Evolutionary conservation across 2,888 invertebrate species (phyloP).

Genomic region (Cataglyphis altisquamis): DNA sequence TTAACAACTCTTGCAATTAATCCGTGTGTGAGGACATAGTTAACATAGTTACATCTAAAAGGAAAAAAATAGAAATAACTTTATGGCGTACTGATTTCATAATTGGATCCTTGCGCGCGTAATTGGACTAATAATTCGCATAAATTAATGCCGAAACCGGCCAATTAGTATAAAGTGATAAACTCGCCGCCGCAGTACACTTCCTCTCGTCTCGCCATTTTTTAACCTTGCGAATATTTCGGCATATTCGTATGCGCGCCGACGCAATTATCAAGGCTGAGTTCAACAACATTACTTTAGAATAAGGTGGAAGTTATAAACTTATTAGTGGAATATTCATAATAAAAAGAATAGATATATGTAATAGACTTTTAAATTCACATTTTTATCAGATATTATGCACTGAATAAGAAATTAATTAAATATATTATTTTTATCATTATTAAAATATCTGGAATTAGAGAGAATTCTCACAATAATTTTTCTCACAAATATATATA

Average conservation of each 20-base stretch:
- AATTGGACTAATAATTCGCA: slow-evolving; percentile 53
- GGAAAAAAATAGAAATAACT: slow-evolving; percentile 36
- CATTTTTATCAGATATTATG: slow-evolving; percentile 17
- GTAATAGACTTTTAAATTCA: slow-evolving; percentile 12
- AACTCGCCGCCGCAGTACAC: slow-evolving; percentile 41
- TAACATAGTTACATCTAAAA: slow-evolving; percentile 29
- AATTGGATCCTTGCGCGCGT: slow-evolving; percentile 49
- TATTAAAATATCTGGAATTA: not conserved
- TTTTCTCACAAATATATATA: too few relatives aligned
- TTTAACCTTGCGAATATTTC: slow-evolving; percentile 44
- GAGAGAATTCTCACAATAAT: not conserved
- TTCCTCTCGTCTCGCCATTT: slow-evolving; percentile 42
- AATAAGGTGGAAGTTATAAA: not conserved
- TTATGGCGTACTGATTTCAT: slow-evolving; percentile 56
- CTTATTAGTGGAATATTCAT: not conserved
- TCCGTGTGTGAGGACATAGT: slow-evolving; percentile 22
- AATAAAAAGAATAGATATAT: not conserved
- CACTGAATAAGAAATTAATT: not conserved
- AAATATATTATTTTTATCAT: not conserved
- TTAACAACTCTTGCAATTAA: slow-evolving; percentile 67
- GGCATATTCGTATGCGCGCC: slow-evolving; percentile 10
- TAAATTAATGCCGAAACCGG: slow-evolving; percentile 45
- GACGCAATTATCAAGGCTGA: slow-evolving; percentile 8
- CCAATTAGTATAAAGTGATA: slow-evolving; percentile 56
- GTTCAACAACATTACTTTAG: slow-evolving; percentile 37